Conservation (phyloP, 1,140 invertebrate species). For the Andrena cerasifolii region DNA sequence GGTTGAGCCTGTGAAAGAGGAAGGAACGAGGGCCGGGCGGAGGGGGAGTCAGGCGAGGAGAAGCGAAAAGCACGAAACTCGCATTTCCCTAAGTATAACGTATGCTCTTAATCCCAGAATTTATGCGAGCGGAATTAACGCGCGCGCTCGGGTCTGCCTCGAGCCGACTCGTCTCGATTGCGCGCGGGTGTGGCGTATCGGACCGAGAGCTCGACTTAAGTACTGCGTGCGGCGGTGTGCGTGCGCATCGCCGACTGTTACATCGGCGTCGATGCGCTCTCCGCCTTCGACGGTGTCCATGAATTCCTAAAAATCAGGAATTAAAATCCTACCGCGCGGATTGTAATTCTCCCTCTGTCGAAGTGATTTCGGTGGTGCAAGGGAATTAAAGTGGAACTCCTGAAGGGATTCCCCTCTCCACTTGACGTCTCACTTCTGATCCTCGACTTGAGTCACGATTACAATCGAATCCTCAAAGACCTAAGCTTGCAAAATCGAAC, state of each 20-base stretch:
- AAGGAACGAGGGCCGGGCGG: background rate
- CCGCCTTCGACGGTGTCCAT: no score
- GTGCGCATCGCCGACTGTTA: background rate
- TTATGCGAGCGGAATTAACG: slow-evolving; percentile 77
- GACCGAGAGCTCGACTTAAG: slow-evolving; percentile 36
- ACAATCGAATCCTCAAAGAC: no score
- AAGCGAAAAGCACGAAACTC: slow-evolving; percentile 69
- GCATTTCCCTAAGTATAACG: slow-evolving; percentile 78
- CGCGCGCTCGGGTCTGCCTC: slow-evolving; percentile 54
- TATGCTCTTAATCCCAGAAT: slow-evolving; percentile 77
- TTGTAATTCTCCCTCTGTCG: no score
- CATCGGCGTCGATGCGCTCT: background rate
- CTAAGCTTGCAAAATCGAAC: no score
- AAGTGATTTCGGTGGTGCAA: no score
- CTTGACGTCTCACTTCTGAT: no score
- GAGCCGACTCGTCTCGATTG: slow-evolving; percentile 52
- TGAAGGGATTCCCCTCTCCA: no score
- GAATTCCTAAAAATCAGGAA: no score
- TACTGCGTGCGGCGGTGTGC: background rate
- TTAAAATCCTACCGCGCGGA: slow-evolving; percentile 1
- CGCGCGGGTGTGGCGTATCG: slow-evolving; percentile 7
- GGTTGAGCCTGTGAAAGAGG: background rate
- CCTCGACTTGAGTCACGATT: no score
- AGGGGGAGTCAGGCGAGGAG: slow-evolving; percentile 31
- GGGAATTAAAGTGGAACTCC: no score